phyloP scores from a whole-genome alignment of 2,888 invertebrate species.

The Eupithecia insigniata region DNA sequence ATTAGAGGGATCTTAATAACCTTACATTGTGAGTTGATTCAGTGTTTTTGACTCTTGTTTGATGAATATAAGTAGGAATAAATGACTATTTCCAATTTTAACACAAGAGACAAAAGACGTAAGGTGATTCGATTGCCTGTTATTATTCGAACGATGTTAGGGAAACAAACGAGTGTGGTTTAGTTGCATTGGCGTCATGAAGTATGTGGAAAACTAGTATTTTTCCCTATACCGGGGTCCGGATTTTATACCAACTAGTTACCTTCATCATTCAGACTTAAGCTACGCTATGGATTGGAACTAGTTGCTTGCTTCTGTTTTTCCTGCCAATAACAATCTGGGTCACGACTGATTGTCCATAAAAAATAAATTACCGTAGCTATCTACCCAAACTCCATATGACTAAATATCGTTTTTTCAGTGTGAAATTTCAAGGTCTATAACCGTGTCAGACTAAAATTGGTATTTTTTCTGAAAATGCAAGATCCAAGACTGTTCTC shows the following conservation, averaged over 20 bases:
- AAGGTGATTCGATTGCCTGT: background rate
- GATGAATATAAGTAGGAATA: background rate
- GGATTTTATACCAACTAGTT: background rate
- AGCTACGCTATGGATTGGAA: too few relatives aligned
- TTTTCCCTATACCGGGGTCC: background rate
- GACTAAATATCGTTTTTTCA: too few relatives aligned
- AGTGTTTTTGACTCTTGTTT: constrained; percentile 1
- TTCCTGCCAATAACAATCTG: too few relatives aligned
- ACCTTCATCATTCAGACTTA: too few relatives aligned
- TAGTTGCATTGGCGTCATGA: background rate
- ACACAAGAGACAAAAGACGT: background rate
- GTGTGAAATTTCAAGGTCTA: background rate
- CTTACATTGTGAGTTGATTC: background rate
- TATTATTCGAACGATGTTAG: background rate
- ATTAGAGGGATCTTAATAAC: constrained; percentile 3
- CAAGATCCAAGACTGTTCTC: background rate
- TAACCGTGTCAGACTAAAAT: background rate
- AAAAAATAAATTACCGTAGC: too few relatives aligned
- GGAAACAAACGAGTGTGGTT: background rate
- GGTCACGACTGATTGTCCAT: too few relatives aligned
- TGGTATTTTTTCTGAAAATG: background rate
- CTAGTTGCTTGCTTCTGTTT: too few relatives aligned
- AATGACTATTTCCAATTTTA: background rate
- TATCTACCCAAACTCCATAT: too few relatives aligned
- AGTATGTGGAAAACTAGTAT: background rate